Conservation (phyloP, 1,140 invertebrate genomes). For the Cyclargus thomasi region DNA sequence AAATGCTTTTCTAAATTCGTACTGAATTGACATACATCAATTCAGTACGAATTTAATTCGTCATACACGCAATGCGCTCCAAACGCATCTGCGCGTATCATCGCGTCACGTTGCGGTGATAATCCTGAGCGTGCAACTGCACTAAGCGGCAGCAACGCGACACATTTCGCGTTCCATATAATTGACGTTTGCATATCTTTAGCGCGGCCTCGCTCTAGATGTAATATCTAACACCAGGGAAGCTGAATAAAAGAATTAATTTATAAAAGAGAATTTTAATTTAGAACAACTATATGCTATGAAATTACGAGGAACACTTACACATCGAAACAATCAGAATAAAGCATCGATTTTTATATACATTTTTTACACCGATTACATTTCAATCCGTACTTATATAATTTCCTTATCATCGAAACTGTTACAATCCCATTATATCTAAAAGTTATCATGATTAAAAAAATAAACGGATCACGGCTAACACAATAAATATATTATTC, state of each 20-base stretch:
- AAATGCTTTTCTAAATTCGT: too few species aligned
- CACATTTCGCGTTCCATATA: too few species aligned
- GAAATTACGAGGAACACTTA: constrained; percentile 46
- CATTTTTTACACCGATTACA: constrained; percentile 44
- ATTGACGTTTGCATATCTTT: too few species aligned
- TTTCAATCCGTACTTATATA: constrained; percentile 34
- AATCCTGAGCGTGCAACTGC: too few species aligned
- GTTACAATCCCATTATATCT: constrained; percentile 3
- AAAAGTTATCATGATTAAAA: background rate
- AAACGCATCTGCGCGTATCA: too few species aligned
- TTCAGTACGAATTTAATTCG: too few species aligned
- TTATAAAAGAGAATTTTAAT: constrained; percentile 50
- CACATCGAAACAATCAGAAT: constrained; percentile 40
- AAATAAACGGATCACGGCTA: background rate
- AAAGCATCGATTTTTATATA: constrained; percentile 46
- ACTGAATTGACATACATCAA: too few species aligned
- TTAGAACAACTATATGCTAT: constrained; percentile 45
- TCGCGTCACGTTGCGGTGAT: too few species aligned
- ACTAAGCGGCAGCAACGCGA: too few species aligned
- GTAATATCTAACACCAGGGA: background rate
- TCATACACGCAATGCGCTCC: too few species aligned
- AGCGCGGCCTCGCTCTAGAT: too few species aligned
- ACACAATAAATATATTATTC: background rate
- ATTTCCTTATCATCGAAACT: constrained; percentile 14
- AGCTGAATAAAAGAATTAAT: constrained; percentile 31